Evolutionary conservation across 2,888 invertebrate species (phyloP).

Genomic region (Morinoia aosen): DNA sequence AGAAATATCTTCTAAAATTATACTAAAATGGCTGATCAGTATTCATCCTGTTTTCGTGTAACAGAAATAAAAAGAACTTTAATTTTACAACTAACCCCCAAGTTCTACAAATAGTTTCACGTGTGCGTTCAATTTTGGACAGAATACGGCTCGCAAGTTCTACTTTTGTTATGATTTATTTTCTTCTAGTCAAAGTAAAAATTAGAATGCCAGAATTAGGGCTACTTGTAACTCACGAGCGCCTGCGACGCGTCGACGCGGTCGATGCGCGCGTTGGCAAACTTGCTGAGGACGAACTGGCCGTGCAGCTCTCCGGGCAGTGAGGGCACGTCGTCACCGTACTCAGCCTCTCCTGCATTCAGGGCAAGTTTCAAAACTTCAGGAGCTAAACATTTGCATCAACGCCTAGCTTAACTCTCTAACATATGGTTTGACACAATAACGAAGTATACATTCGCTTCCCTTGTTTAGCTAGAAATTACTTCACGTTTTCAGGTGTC

Average conservation of each 20-base stretch:
- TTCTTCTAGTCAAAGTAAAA: too few species aligned
- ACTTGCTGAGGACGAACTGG: conserved; percentile 79
- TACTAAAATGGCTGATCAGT: too few species aligned
- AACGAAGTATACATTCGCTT: neutral
- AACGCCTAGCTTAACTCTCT: neutral
- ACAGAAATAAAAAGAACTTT: too few species aligned
- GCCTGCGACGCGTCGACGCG: conserved; percentile 79
- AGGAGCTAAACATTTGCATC: neutral
- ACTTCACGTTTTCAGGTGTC: neutral
- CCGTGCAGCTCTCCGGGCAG: conserved; percentile 80
- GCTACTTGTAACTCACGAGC: conserved; percentile 74
- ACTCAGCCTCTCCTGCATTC: conserved; percentile 80
- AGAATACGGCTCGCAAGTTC: too few species aligned
- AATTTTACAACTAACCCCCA: too few species aligned
- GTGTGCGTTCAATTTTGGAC: too few species aligned
- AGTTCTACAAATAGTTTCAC: too few species aligned
- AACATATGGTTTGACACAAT: neutral
- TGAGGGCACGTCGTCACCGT: conserved; percentile 81
- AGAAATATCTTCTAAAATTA: too few species aligned
- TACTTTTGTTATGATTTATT: too few species aligned
- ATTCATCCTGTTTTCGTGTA: too few species aligned
- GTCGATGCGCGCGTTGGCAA: conserved; percentile 76
- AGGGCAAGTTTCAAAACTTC: neutral
- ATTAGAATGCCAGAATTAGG: too few species aligned
- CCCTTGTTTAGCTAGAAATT: neutral